Conservation (phyloP, 2,888 invertebrate species). For the Endomychus coccineus region DNA sequence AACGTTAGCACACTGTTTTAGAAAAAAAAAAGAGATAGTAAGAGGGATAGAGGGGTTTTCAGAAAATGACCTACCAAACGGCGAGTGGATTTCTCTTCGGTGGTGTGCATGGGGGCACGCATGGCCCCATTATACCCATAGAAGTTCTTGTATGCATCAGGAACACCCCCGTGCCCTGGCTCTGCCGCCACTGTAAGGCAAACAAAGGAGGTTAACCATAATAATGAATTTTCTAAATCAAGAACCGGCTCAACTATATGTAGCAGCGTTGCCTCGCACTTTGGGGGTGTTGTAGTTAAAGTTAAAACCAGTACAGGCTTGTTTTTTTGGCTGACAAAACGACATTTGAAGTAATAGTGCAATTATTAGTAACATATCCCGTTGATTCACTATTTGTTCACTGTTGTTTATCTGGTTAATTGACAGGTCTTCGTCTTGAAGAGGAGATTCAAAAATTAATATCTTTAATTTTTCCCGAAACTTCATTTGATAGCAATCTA, state of each 20-base stretch:
- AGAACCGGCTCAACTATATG: slow-evolving; percentile 20
- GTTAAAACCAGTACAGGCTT: too few species aligned
- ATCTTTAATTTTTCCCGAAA: too few species aligned
- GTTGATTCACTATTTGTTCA: too few species aligned
- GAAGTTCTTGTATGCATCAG: slow-evolving; percentile 83
- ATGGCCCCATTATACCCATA: slow-evolving; percentile 60
- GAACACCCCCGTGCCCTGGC: slow-evolving; percentile 69
- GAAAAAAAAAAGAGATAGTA: slow-evolving; percentile 13
- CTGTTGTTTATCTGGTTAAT: too few species aligned
- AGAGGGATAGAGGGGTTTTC: slow-evolving; percentile 18
- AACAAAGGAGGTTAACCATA: slow-evolving; percentile 16
- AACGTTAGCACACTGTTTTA: slow-evolving; percentile 4
- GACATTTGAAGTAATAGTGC: too few species aligned
- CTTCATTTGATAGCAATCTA: too few species aligned
- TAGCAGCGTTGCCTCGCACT: slow-evolving; percentile 45
- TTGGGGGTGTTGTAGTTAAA: slow-evolving; percentile 43
- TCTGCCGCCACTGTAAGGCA: slow-evolving; percentile 69
- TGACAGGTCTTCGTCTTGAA: too few species aligned
- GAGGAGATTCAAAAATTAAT: too few species aligned
- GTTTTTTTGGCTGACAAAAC: too few species aligned
- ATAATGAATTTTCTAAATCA: slow-evolving; percentile 6
- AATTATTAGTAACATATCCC: too few species aligned
- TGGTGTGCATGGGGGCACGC: slow-evolving; percentile 50
- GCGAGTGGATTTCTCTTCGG: slow-evolving; percentile 58
- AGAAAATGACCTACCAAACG: slow-evolving; percentile 58